Percentiles rank a stretch among this genome's conserved stretches.
Conservation (phyloP, 2,113 vertebrate species). For the Anoplopoma fimbria region DNA sequence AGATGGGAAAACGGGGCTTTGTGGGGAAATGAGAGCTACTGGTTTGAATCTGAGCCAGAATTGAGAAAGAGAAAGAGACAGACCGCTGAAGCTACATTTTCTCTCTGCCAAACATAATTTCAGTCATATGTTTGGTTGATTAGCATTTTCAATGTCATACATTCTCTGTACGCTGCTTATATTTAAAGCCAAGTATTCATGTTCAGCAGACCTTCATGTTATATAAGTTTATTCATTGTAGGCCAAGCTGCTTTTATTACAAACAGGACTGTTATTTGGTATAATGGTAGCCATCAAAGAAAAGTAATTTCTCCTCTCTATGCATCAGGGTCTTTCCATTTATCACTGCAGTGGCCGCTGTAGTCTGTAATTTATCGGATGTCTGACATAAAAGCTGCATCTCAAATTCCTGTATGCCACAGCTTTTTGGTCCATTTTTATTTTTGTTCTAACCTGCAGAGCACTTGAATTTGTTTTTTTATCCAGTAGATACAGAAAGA, state of each 20-base stretch:
- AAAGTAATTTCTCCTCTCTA: background rate
- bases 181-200: background rate
- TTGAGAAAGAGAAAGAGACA: background rate
- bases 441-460: background rate
- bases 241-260: background rate
- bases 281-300: background rate
- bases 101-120: background rate
- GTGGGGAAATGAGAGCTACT: background rate
- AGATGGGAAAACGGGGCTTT: conserved; percentile 11
- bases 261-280: background rate
- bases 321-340: background rate
- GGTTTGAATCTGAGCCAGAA: background rate
- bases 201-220: background rate
- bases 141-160: background rate
- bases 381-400: background rate
- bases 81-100: background rate
- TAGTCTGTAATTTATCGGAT: background rate
- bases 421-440: background rate
- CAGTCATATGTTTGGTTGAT: background rate
- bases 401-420: background rate
- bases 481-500: background rate
- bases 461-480: background rate
- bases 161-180: background rate
- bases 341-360: background rate
- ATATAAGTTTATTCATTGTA: background rate